These are phyloP conservation scores for Epinephelus coioides DNA, from an alignment of 2,797 vertebrate genomes.

Conservation along the genomic window DNA sequence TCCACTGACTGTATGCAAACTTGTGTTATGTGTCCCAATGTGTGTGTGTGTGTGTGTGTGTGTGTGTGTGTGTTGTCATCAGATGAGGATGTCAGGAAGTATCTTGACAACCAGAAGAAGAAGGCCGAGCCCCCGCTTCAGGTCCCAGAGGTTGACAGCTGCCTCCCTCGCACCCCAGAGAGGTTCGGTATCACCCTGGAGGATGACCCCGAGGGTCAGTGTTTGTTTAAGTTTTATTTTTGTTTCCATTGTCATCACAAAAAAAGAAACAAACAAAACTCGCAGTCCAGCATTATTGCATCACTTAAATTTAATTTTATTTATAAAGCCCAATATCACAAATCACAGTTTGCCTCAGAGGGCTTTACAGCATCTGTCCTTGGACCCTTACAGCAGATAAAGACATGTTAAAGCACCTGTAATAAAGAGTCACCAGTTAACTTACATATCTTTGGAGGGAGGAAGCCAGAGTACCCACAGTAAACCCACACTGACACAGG, in stretches of 20 bases:
- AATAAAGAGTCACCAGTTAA: no score
- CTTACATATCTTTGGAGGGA: no score
- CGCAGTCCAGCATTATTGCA: not conserved
- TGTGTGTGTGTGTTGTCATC: no score
- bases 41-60: not conserved
- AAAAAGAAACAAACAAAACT: not conserved
- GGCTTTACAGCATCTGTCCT: no score
- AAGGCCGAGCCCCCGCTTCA: constrained; percentile 89
- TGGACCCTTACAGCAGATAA: no score
- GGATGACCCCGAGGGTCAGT: constrained; percentile 89
- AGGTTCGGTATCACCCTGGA: constrained; percentile 86
- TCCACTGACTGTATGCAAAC: fast-evolving
- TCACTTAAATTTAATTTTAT: not conserved
- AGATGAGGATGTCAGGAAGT: constrained; percentile 89
- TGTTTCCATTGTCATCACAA: not conserved
- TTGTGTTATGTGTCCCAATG: not conserved
- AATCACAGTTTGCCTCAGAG: no score
- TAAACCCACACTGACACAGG: no score
- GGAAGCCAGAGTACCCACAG: no score
- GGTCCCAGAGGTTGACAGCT: constrained; percentile 93
- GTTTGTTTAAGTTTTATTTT: not conserved
- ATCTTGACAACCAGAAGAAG: constrained; percentile 73
- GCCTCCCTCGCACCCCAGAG: constrained; percentile 80
- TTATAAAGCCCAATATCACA: no score
- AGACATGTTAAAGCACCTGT: no score